Evolutionary conservation across 2,888 invertebrate genomes (phyloP).

Genomic region (Dasypogon diadema): DNA sequence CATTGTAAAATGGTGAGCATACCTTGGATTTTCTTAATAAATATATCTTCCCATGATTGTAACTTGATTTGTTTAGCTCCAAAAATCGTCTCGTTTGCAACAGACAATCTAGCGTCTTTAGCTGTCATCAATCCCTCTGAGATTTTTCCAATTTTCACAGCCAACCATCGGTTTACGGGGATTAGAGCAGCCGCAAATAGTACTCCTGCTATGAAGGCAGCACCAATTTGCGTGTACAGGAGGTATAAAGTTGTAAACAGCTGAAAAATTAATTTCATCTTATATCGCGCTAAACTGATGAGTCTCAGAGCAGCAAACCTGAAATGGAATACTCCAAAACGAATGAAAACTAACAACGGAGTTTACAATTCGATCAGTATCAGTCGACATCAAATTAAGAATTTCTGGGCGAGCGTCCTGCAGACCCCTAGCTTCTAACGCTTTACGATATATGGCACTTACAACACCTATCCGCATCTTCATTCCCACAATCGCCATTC

Average conservation of each 20-base stretch:
- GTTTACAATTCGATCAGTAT: slow-evolving; percentile 94
- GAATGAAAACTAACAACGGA: slow-evolving; percentile 97
- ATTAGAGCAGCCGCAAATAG: slow-evolving; percentile 87
- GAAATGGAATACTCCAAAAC: slow-evolving; percentile 96
- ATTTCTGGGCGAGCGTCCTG: slow-evolving; percentile 81
- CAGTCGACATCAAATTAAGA: slow-evolving; percentile 96
- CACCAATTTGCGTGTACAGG: slow-evolving; percentile 88
- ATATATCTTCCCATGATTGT: slow-evolving; percentile 94
- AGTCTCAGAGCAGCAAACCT: too few species aligned
- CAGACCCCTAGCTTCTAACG: slow-evolving; percentile 69
- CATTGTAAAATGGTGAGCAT: slow-evolving; percentile 63
- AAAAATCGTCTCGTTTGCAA: slow-evolving; percentile 86
- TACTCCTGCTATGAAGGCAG: slow-evolving; percentile 92
- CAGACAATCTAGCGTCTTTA: slow-evolving; percentile 90
- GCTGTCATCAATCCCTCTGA: slow-evolving; percentile 90
- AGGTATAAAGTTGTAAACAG: slow-evolving; percentile 84
- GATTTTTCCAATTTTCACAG: slow-evolving; percentile 86
- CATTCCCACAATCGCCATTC: slow-evolving; percentile 84
- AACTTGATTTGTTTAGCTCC: slow-evolving; percentile 93
- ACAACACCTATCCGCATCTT: slow-evolving; percentile 90
- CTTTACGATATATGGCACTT: slow-evolving; percentile 80
- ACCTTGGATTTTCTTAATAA: slow-evolving; percentile 79
- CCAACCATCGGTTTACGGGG: slow-evolving; percentile 91
- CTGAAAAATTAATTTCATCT: slow-evolving; percentile 69
- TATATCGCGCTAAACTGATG: too few species aligned